Percentiles rank a stretch among this genome's conserved stretches.
Evolutionary conservation across 2,888 invertebrate species (phyloP).

Genomic region (Eupithecia tripunctaria): DNA sequence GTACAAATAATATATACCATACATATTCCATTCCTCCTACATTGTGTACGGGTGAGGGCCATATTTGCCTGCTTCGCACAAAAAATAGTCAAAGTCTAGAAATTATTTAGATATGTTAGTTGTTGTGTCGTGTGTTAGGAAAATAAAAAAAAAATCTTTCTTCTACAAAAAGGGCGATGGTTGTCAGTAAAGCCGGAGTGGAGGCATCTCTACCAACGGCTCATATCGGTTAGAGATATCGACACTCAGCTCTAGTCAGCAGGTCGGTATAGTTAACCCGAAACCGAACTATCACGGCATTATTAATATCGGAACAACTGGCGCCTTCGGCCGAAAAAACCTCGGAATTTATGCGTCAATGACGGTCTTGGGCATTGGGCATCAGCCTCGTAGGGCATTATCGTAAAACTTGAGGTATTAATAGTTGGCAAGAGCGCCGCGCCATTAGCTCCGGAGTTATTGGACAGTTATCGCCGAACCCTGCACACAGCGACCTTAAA

Average conservation of each 20-base stretch:
- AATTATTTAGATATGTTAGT: too few relatives aligned
- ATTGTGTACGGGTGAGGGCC: too few relatives aligned
- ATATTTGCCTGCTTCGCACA: too few relatives aligned
- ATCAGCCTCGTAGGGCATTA: conserved; percentile 70
- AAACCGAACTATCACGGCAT: conserved; percentile 74
- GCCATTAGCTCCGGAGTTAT: conserved; percentile 79
- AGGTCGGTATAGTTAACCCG: conserved; percentile 67
- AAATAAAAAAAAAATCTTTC: too few relatives aligned
- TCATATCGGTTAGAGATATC: too few relatives aligned
- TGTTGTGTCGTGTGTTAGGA: too few relatives aligned
- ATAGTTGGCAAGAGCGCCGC: conserved; percentile 79
- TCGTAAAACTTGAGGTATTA: conserved; percentile 80
- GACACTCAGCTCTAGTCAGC: conserved; percentile 21
- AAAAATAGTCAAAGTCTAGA: too few relatives aligned
- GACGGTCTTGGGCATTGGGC: conserved; percentile 56
- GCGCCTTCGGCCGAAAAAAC: conserved; percentile 77
- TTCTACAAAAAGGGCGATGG: background rate
- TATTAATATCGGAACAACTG: conserved; percentile 79
- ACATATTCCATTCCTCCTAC: background rate
- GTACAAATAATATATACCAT: background rate
- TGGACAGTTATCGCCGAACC: conserved; percentile 68
- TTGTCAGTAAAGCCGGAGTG: conserved; percentile 15
- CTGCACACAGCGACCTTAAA: conserved; percentile 36
- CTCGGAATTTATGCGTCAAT: conserved; percentile 80
- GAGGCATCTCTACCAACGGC: conserved; percentile 9